phyloP scores from a whole-genome alignment of 2,888 invertebrate species.

The Drosophila cracens region DNA sequence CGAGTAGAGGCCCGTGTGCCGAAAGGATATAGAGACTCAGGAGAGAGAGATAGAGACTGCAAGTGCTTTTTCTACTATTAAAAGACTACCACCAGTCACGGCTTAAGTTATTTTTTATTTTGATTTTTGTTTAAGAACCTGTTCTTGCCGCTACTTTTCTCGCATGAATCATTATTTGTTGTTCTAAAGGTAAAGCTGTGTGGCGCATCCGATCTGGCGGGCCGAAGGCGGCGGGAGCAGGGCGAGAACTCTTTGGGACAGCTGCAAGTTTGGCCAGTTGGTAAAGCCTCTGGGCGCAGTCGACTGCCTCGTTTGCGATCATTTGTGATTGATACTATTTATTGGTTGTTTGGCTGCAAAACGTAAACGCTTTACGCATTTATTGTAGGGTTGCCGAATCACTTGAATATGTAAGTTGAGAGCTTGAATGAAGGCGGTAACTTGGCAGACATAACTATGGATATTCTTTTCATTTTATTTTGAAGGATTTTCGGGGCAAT shows the following conservation, averaged over 20 bases:
- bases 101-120: constrained; percentile 18
- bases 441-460: background rate
- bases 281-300: constrained; percentile 67
- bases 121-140: constrained; percentile 53
- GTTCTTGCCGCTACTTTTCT: constrained; percentile 77
- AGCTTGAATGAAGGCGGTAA: constrained; percentile 1
- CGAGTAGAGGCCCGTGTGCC: constrained; percentile 61
- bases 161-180: constrained; percentile 80
- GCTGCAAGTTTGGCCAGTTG: constrained; percentile 73
- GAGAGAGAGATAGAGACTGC: constrained; percentile 28
- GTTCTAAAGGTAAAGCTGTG: constrained; percentile 46
- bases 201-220: constrained; percentile 13
- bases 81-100: constrained; percentile 53
- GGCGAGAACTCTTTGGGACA: constrained; percentile 52
- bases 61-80: constrained; percentile 24
- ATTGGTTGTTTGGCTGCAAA: constrained; percentile 64
- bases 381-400: constrained; percentile 59
- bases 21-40: constrained; percentile 57
- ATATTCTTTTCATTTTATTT: background rate
- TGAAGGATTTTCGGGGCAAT: too few species aligned
- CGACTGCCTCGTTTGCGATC: constrained; percentile 73
- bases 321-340: constrained; percentile 78
- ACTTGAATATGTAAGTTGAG: background rate
- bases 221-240: background rate
- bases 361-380: constrained; percentile 60